phyloP scores from a whole-genome alignment of 2,797 vertebrate genomes.

The Myoxocephalus aenaeus region DNA sequence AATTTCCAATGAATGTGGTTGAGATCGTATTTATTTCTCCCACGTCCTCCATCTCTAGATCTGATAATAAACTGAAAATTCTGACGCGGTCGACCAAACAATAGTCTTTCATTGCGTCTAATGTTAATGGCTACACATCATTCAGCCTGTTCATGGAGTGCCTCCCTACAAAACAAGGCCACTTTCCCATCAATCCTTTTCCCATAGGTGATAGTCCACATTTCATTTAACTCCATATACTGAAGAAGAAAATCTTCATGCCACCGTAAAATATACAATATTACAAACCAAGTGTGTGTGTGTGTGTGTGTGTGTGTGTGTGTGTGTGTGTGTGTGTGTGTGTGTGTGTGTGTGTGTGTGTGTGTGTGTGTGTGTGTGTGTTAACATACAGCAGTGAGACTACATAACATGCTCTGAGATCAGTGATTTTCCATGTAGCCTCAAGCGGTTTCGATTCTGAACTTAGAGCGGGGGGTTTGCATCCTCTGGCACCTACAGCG shows the following conservation, averaged over 20 bases:
- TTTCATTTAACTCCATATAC: constrained; percentile 52
- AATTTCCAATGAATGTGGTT: not conserved
- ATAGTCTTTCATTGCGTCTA: not conserved
- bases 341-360: not conserved
- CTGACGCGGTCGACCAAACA: not conserved
- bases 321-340: not conserved
- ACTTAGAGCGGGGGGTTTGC: constrained; percentile 19
- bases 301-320: not conserved
- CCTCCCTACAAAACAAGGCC: constrained; percentile 57
- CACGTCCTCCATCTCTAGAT: not conserved
- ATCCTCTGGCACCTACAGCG: constrained; percentile 19
- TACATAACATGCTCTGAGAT: constrained; percentile 22
- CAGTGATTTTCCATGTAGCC: constrained; percentile 31
- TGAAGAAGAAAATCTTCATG: not conserved
- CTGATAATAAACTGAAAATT: not conserved
- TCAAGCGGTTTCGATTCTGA: constrained; percentile 30
- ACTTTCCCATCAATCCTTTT: constrained; percentile 47
- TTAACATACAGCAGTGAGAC: constrained; percentile 15
- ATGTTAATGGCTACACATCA: constrained; percentile 2
- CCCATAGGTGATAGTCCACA: constrained; percentile 60
- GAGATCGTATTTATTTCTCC: not conserved
- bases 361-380: no score
- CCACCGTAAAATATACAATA: constrained; percentile 25
- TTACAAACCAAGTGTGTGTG: constrained; percentile 11
- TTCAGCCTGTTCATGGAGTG: constrained; percentile 23